Conservation (phyloP, 1,140 invertebrate species). For the Drosophila sp. region DNA sequence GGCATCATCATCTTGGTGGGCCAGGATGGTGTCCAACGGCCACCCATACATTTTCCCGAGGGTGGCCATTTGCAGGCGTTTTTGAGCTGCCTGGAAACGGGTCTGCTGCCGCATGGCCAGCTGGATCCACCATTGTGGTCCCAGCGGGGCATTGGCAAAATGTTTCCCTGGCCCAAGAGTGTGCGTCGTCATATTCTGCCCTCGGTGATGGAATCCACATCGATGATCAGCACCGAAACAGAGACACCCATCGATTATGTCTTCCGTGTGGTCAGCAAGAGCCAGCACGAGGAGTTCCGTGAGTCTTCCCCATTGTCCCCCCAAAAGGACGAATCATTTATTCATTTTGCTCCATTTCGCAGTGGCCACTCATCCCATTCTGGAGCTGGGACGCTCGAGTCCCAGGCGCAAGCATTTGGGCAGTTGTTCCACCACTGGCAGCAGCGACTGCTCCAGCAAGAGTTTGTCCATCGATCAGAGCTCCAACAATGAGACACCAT, state of each 20-base stretch:
- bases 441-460: constrained; percentile 82
- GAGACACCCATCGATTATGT: constrained; percentile 92
- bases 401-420: constrained; percentile 76
- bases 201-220: constrained; percentile 86
- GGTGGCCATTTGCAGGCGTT: constrained; percentile 95
- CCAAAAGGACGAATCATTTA: no score
- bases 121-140: constrained; percentile 97
- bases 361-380: constrained; percentile 78
- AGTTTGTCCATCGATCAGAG: constrained; percentile 83
- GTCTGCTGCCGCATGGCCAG: constrained; percentile 92
- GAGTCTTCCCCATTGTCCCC: constrained; percentile 68
- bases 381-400: constrained; percentile 75
- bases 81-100: constrained; percentile 95
- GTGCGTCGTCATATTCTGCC: constrained; percentile 86
- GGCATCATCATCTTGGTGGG: constrained; percentile 96
- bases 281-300: constrained; percentile 90
- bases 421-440: constrained; percentile 82
- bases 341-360: no score
- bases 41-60: constrained; percentile 96
- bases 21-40: constrained; percentile 96
- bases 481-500: constrained; percentile 84
- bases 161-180: constrained; percentile 89
- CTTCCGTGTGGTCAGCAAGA: constrained; percentile 93
- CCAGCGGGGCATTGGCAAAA: constrained; percentile 91
- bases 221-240: constrained; percentile 78